A percentile compares a stretch with the other conserved stretches of the same genome.
phyloP scores from a whole-genome alignment of 2,113 vertebrate species.

The Pandion haliaetus region DNA sequence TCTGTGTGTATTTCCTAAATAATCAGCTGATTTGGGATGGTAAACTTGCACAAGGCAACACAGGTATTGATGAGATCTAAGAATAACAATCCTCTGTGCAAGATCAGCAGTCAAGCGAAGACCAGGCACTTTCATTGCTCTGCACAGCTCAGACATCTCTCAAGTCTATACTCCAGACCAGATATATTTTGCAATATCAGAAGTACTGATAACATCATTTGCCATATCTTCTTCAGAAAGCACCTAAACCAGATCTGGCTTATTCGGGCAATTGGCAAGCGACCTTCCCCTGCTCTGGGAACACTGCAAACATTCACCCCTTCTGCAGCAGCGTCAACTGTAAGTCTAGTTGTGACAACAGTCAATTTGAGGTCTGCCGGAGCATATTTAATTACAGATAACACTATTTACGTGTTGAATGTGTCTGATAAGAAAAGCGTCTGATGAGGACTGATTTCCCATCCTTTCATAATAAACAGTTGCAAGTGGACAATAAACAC shows the following conservation, averaged over 20 bases:
- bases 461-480: neutral
- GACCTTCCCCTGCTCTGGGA: neutral
- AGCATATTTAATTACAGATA: neutral
- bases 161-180: neutral
- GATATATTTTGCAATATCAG: neutral
- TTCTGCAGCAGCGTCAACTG: neutral
- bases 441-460: neutral
- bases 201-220: neutral
- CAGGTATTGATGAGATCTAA: neutral
- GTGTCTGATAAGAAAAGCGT: neutral
- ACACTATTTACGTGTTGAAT: neutral
- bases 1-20: neutral
- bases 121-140: neutral
- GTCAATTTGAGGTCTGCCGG: neutral
- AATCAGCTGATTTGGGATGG: neutral
- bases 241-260: neutral
- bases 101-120: neutral
- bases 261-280: rapidly evolving
- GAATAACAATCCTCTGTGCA: neutral
- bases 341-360: neutral
- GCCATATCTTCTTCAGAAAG: neutral
- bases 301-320: neutral
- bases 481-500: neutral
- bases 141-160: neutral
- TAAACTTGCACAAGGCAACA: neutral